Conservation (phyloP, 2,113 vertebrate genomes). For the Nannospalax galili region DNA sequence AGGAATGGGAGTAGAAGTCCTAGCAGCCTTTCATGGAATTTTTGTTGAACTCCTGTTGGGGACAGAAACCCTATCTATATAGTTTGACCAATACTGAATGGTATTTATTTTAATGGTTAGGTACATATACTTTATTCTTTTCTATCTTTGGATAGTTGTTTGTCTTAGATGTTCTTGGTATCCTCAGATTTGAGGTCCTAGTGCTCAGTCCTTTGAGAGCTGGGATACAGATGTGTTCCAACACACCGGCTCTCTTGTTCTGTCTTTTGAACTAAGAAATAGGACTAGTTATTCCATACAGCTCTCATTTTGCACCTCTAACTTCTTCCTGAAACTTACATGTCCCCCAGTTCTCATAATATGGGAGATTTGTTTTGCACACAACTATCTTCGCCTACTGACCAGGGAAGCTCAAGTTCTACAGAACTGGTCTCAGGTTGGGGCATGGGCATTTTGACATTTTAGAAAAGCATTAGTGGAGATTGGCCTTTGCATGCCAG, state of each 20-base stretch:
- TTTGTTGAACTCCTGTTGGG: background rate
- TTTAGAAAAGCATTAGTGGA: too few relatives aligned
- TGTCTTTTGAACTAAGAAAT: background rate
- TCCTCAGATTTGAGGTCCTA: background rate
- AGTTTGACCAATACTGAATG: background rate
- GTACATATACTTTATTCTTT: background rate
- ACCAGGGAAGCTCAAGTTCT: background rate
- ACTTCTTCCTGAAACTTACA: background rate
- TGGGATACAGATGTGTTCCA: background rate
- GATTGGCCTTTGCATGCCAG: too few relatives aligned
- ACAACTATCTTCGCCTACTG: background rate
- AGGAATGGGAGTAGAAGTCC: too few relatives aligned
- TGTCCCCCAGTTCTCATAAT: background rate
- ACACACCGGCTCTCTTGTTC: background rate
- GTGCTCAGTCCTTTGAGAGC: background rate
- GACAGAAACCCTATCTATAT: background rate
- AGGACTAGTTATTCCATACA: background rate
- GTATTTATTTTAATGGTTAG: background rate
- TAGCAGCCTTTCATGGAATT: background rate
- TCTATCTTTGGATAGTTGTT: background rate
- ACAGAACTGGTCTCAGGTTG: background rate
- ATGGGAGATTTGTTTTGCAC: background rate
- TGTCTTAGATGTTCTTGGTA: background rate
- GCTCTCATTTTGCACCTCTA: background rate
- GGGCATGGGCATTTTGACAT: too few relatives aligned